Evolutionary conservation across 37 sponge, comb jelly and placozoan species (phyloP), one percentile per base, ranked within the genome.

Genomic region (Aphrocallistes beatrix): DNA sequence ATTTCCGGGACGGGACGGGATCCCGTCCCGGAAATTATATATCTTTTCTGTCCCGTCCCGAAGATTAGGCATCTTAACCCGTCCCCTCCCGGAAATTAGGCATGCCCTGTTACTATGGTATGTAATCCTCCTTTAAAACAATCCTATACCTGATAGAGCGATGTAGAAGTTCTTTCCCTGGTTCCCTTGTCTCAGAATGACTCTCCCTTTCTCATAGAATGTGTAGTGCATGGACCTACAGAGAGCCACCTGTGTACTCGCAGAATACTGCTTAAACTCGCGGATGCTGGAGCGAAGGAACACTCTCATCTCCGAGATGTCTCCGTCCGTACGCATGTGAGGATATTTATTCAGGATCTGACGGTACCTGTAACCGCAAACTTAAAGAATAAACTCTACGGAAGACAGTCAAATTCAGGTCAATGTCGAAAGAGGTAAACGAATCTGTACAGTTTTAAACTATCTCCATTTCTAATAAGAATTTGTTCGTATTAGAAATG

Each of bases 171-270:
- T 60, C 21, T 60, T 60, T 13, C 75, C 75, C 3, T 19, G 75
- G 3, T 60, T 19, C 34, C 75, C 75, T 28, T 60, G 75, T 13
- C 75, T 60, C 21, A 60, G 17, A 60, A 60, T 60, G 3, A 28
- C 75, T 32, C 75, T 19, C 10, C 75, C 75, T 28, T 60, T 60
- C 75, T 60, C 75, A 60, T 60, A 60, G 3, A 21, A 60, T 32
- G 21, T 60, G n/a, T 60, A 60, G n/a, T 60, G n/a, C 75, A 60
- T 60, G n/a, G 75, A 60, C 75, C 10, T 60, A 13, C 75, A 60
- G 10, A 60, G 34, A 3, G 75, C 8, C 3, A 32, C n/a, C 75
- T 60, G 75, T 25, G 75, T 60, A 25, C 28, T 25, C n/a, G 10
- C 75, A 19, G 75, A 21, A 28, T 60, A 60, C n/a, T 60, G 75